Base-by-base conservation (phyloP, 2,797 vertebrate species). In the Alca torda region DNA sequence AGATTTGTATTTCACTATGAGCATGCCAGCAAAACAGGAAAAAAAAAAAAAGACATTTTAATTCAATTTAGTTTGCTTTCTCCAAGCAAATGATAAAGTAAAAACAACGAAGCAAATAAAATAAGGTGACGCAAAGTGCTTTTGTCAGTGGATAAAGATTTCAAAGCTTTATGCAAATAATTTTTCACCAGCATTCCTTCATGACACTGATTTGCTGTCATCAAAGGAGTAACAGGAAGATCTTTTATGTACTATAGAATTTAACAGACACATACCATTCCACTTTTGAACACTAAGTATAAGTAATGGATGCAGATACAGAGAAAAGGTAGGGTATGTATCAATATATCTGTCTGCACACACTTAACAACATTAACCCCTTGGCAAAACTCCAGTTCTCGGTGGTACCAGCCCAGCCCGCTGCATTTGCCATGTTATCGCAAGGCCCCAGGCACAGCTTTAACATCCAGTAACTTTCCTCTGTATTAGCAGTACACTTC, bases 51-150 rank as follows among this genome's bases (percentile, higher is more conserved):
- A 48, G 11, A 74, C 28, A 74, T 81, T 93, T 89, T 37, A 79
- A 76, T 87, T 83, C 51, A 64, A 75, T 75, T 87, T 41, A 54
- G 14, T 87, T 89, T 83, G 51, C 45, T 89, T 84, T 95, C 65
- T 96, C 75, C 53, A 69, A 68, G 61, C 39, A 89, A 68, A 83
- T 31, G 30, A 79, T 63, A 76, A 87, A 88, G 35, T 50, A 79
- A 93, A 94, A 96, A 91, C 65, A 89, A 76, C 3, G n/a, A 50
- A 83, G 46, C n/a, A 95, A 81, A 84, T 33, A 33, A 77, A 96
- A 82, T 1, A 57, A 56, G n/a, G 56, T 67, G 64, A 89, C 56
- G 90, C 68, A 48, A 83, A 77, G 56, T 64, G 54, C 80, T 95
- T 90, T 74, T 93, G 88, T 94, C 85, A 78, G 72, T 50, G 67